These are phyloP conservation scores for Ceyx margarethae DNA, from an alignment of 2,113 vertebrate genomes.

Conservation along the genomic window DNA sequence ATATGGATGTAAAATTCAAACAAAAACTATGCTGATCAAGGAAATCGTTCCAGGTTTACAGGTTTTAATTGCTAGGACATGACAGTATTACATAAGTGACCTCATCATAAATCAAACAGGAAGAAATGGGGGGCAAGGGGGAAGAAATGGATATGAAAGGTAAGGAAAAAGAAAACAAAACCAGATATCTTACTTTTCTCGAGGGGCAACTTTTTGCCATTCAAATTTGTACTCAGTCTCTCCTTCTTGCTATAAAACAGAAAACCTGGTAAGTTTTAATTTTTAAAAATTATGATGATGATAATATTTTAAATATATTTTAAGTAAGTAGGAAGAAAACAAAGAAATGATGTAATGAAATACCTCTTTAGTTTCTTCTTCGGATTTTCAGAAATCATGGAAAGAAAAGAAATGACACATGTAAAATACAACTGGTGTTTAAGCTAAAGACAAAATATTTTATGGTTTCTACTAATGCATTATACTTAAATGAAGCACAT, in stretches of 20 bases:
- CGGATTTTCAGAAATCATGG: conserved; percentile 26
- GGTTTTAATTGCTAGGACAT: background rate
- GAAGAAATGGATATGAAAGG: background rate
- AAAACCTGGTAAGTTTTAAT: background rate
- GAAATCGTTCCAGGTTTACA: background rate
- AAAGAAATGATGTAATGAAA: conserved; percentile 16
- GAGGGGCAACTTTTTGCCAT: conserved; percentile 96
- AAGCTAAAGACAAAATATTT: background rate
- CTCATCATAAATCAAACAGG: background rate
- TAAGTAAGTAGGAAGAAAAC: background rate
- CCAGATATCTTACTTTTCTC: conserved; percentile 88
- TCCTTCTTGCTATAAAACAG: conserved; percentile 82
- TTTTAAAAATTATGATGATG: too few species aligned
- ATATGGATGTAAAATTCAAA: background rate
- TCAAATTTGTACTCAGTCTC: conserved; percentile 97
- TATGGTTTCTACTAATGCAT: background rate
- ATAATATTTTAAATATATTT: background rate
- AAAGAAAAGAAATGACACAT: background rate
- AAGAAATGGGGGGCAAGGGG: background rate
- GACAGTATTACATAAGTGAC: background rate
- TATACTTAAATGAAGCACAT: background rate
- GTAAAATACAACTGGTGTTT: background rate
- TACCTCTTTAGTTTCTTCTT: conserved; percentile 97
- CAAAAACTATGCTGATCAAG: background rate
- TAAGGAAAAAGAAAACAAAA: background rate